Evolutionary conservation across 2,113 vertebrate species (phyloP).

Genomic region (Nothobranchius kuhntae): DNA sequence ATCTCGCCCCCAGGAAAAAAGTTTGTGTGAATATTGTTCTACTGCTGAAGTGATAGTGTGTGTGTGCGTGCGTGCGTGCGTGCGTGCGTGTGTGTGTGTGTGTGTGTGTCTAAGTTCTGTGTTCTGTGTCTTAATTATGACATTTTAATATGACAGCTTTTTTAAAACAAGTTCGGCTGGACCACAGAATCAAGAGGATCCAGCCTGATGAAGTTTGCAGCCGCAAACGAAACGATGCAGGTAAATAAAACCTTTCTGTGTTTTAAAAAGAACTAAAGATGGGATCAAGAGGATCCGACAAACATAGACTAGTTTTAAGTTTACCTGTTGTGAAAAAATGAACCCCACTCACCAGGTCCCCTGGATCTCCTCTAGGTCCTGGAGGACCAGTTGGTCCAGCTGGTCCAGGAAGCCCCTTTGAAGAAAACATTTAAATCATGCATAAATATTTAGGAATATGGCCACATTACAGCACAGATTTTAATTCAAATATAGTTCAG

Average conservation of each 20-base stretch:
- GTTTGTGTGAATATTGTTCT: not conserved
- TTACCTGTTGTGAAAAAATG: not conserved
- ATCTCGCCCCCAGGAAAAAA: not conserved
- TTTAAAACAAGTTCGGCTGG: slow-evolving; percentile 1
- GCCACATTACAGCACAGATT: not conserved
- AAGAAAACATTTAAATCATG: slow-evolving; percentile 28
- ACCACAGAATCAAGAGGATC: too few relatives aligned
- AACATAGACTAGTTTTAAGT: not conserved
- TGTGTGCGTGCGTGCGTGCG: too few relatives aligned
- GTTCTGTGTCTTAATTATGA: not conserved
- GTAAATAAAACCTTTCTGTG: too few relatives aligned
- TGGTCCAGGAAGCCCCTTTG: slow-evolving; percentile 73
- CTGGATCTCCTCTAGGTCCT: slow-evolving; percentile 87
- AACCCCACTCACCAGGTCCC: slow-evolving; percentile 80
- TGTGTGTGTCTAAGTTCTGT: too few relatives aligned
- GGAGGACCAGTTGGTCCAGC: slow-evolving; percentile 76
- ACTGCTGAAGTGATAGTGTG: not conserved
- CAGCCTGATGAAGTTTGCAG: too few relatives aligned
- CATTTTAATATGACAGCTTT: not conserved
- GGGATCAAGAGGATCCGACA: too few relatives aligned
- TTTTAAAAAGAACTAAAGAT: too few relatives aligned
- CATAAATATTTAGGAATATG: not conserved
- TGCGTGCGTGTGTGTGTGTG: too few relatives aligned
- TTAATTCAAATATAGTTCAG: not conserved
- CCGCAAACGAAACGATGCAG: too few relatives aligned